Conservation (phyloP, 2,888 invertebrate genomes). For the Keiferia lycopersicella region DNA sequence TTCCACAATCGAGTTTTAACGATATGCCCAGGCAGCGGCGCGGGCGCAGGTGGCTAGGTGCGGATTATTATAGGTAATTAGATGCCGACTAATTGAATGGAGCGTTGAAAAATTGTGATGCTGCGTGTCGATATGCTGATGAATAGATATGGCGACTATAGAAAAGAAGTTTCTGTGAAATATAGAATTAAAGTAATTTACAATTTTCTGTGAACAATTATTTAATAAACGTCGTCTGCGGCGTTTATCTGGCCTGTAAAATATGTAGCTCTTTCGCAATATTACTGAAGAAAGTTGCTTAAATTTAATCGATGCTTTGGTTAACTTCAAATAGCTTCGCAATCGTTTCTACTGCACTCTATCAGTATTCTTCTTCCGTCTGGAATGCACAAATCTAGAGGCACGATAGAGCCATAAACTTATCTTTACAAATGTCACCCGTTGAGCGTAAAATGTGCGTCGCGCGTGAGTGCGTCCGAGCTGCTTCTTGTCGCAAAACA, state of each 20-base stretch:
- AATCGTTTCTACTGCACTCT: too few species aligned
- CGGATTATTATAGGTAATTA: constrained; percentile 27
- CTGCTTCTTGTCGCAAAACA: constrained; percentile 21
- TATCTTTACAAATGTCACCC: constrained; percentile 12
- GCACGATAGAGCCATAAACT: not conserved
- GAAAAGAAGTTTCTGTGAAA: not conserved
- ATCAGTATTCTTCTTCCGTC: not conserved
- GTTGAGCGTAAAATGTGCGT: constrained; percentile 20
- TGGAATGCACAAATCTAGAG: not conserved
- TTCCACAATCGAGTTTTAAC: constrained; percentile 17
- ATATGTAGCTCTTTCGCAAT: not conserved
- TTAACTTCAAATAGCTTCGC: too few species aligned
- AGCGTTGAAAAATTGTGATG: constrained; percentile 27
- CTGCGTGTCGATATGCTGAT: constrained; percentile 28
- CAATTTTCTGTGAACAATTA: not conserved
- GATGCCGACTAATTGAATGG: constrained; percentile 26
- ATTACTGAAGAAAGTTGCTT: too few species aligned
- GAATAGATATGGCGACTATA: constrained; percentile 10
- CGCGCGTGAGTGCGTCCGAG: constrained; percentile 17
- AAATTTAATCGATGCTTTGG: too few species aligned
- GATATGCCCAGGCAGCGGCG: constrained; percentile 22
- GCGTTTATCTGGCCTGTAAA: not conserved
- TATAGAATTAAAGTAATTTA: constrained; percentile 5
- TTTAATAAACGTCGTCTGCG: constrained; percentile 1
- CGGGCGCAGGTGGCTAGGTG: constrained; percentile 11